phyloP scores from a whole-genome alignment of 2,797 vertebrate species.

The Lindbergichthys nudifrons region DNA sequence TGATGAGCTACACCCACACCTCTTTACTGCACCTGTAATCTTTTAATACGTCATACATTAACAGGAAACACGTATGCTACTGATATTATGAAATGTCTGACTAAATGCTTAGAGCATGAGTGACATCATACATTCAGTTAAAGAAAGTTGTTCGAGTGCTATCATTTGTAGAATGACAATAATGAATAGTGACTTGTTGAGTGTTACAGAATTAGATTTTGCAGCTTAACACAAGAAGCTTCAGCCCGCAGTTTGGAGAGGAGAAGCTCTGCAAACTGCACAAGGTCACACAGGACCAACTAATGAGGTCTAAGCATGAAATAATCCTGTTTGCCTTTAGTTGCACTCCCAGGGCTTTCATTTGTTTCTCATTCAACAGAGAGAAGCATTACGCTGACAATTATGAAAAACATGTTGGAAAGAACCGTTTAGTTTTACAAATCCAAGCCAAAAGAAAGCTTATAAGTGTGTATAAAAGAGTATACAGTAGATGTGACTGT shows the following conservation, averaged over 20 bases:
- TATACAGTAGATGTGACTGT: too few species aligned
- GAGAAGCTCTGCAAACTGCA: neutral
- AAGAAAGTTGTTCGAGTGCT: slow-evolving; percentile 1
- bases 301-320: slow-evolving; percentile 16
- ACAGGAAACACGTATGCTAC: neutral
- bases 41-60: slow-evolving; percentile 26
- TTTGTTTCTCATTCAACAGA: slow-evolving; percentile 9
- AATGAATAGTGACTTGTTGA: neutral
- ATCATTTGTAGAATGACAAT: neutral
- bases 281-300: slow-evolving; percentile 6
- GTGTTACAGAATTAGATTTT: neutral
- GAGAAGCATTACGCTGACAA: neutral
- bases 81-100: slow-evolving; percentile 21
- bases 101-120: slow-evolving; percentile 1
- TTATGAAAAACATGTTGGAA: neutral
- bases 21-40: slow-evolving; percentile 40
- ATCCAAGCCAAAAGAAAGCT: too few species aligned
- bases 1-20: slow-evolving; percentile 41
- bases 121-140: neutral
- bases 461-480: too few species aligned
- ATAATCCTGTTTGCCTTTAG: neutral
- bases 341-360: slow-evolving; percentile 5
- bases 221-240: neutral
- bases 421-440: neutral
- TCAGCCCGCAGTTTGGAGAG: neutral